Conservation (phyloP, 2,888 invertebrate species). For the Tetramorium bicarinatum region DNA sequence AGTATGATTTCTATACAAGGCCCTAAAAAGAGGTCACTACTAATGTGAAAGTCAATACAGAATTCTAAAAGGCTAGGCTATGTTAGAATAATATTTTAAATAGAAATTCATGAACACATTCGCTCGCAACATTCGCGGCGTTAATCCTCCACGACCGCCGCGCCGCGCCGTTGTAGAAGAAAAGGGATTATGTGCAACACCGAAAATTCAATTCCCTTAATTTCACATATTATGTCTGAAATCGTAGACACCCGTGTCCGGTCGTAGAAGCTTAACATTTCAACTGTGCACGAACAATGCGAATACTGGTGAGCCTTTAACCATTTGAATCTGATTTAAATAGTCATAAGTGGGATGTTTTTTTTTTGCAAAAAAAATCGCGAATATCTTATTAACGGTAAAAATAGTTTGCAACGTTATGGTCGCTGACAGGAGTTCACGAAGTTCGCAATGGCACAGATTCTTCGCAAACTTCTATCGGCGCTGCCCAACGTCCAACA, state of each 20-base stretch:
- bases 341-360: background rate
- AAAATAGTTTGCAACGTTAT: slow-evolving; percentile 43
- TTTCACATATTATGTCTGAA: slow-evolving; percentile 10
- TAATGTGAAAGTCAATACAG: slow-evolving; percentile 65
- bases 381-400: no score
- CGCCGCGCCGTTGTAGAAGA: background rate
- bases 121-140: slow-evolving; percentile 56
- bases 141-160: slow-evolving; percentile 38
- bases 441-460: background rate
- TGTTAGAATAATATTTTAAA: slow-evolving; percentile 47
- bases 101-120: slow-evolving; percentile 33
- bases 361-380: slow-evolving; percentile 4
- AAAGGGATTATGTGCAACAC: background rate
- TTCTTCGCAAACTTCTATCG: slow-evolving; percentile 35
- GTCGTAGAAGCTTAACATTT: slow-evolving; percentile 46
- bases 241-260: background rate
- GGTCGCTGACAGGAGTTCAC: slow-evolving; percentile 15
- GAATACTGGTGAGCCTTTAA: slow-evolving; percentile 1
- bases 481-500: slow-evolving; percentile 55
- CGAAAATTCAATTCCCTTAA: slow-evolving; percentile 27
- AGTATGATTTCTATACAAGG: slow-evolving; percentile 60
- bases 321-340: slow-evolving; percentile 21
- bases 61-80: slow-evolving; percentile 68
- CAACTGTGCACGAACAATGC: slow-evolving; percentile 14
- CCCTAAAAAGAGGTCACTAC: slow-evolving; percentile 67